A percentile compares a stretch with the other conserved stretches of the same genome.
Evolutionary conservation across 2,888 invertebrate species (phyloP).

Genomic region (Syritta pipiens): DNA sequence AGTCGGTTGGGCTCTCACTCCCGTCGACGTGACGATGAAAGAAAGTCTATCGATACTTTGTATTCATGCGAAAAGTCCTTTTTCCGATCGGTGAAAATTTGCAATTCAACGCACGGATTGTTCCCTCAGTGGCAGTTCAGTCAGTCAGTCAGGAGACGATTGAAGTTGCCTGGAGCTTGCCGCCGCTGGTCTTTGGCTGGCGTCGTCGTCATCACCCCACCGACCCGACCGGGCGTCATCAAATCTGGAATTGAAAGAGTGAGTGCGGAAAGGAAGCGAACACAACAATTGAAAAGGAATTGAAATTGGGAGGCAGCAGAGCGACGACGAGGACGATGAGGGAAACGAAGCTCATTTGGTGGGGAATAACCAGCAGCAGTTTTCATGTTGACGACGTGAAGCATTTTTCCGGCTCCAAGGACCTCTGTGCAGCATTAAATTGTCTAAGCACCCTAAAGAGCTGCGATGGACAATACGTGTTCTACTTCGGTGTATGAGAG

Average conservation of each 20-base stretch:
- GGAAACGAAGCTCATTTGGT: constrained; percentile 64
- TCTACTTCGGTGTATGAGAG: background rate
- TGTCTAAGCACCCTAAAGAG: constrained; percentile 49
- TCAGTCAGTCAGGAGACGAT: too few species aligned
- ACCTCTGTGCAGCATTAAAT: constrained; percentile 44
- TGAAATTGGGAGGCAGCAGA: constrained; percentile 23
- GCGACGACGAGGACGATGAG: background rate
- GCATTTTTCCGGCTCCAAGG: constrained; percentile 51
- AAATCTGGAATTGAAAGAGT: constrained; percentile 50
- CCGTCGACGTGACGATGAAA: background rate
- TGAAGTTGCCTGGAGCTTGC: too few species aligned
- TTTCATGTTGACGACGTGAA: constrained; percentile 49
- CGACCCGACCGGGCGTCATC: too few species aligned
- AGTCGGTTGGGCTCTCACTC: background rate
- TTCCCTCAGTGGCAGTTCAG: constrained; percentile 12
- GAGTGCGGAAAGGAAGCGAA: constrained; percentile 13
- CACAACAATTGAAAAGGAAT: constrained; percentile 62
- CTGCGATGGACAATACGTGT: constrained; percentile 18
- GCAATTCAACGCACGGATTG: constrained; percentile 64
- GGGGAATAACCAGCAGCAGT: constrained; percentile 58
- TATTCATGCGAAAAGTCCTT: constrained; percentile 63
- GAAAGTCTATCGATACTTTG: constrained; percentile 60
- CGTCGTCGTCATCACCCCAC: constrained; percentile 42
- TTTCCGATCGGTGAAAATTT: constrained; percentile 60
- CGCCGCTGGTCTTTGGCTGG: too few species aligned